Evolutionary conservation across 2,888 invertebrate species (phyloP).

Genomic region (Polylopha cassiicola): DNA sequence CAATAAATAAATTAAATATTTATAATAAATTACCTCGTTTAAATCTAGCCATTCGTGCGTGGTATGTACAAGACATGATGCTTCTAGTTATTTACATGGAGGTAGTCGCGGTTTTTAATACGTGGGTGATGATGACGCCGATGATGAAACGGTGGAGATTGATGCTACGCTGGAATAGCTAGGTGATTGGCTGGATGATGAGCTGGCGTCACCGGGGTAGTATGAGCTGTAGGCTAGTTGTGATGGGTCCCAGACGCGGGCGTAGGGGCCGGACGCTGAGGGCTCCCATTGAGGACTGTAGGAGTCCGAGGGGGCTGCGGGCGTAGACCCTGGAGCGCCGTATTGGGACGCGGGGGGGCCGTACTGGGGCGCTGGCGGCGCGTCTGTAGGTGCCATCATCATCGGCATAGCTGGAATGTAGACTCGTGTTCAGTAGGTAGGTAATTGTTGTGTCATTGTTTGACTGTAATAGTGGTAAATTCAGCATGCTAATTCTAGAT

Average conservation of each 20-base stretch:
- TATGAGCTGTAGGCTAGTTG: conserved; percentile 84
- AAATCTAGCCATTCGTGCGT: conserved; percentile 62
- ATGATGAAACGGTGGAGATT: conserved; percentile 48
- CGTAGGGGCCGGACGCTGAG: conserved; percentile 84
- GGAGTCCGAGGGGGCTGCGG: conserved; percentile 81
- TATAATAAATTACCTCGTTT: conserved; percentile 68
- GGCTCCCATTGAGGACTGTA: conserved; percentile 86
- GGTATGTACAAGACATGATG: conserved; percentile 44
- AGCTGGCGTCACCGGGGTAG: conserved; percentile 80
- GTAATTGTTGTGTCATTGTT: neutral
- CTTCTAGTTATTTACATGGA: conserved; percentile 46
- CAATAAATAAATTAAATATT: conserved; percentile 72
- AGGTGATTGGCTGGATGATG: conserved; percentile 72
- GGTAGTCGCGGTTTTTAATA: conserved; percentile 49
- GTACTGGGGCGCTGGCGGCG: conserved; percentile 80
- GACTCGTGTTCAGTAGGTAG: conserved; percentile 8
- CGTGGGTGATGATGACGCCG: conserved; percentile 51
- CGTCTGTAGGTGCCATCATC: conserved; percentile 80
- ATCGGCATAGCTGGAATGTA: conserved; percentile 81
- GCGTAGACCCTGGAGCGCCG: conserved; percentile 68
- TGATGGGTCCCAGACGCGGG: conserved; percentile 85
- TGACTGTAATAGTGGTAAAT: too few relatives aligned
- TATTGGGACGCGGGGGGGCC: conserved; percentile 81
- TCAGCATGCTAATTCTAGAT: too few relatives aligned
- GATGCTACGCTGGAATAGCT: conserved; percentile 71